phyloP scores from a whole-genome alignment of 1,140 invertebrate genomes.

The Drosophila ananassae region DNA sequence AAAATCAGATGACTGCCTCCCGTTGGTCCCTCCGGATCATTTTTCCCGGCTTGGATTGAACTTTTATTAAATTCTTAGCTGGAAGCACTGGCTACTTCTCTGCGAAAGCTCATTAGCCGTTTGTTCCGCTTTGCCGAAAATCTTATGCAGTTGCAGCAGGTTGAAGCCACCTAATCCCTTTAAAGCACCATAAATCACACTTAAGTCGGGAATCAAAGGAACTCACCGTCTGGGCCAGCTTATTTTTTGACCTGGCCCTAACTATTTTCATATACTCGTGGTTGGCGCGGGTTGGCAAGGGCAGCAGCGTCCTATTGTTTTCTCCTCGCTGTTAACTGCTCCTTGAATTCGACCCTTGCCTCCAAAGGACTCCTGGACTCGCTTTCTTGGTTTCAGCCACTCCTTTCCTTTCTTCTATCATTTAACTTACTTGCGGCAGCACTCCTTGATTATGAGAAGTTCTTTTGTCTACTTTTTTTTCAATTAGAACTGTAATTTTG shows the following conservation, averaged over 20 bases:
- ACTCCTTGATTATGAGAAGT: neutral
- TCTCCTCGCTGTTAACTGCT: neutral
- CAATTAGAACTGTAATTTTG: too few relatives aligned
- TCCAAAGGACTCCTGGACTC: neutral
- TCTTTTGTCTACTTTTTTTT: too few relatives aligned
- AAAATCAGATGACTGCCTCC: too few relatives aligned
- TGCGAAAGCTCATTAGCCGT: constrained; percentile 66
- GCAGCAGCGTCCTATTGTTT: neutral
- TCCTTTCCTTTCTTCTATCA: neutral
- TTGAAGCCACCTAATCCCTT: constrained; percentile 38
- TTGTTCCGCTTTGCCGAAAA: constrained; percentile 50
- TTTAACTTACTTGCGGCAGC: too few relatives aligned
- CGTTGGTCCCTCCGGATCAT: too few relatives aligned
- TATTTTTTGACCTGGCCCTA: constrained; percentile 69
- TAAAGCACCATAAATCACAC: constrained; percentile 73
- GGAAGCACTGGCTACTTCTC: neutral
- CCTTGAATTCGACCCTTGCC: neutral
- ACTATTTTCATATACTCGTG: too few relatives aligned
- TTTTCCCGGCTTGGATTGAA: too few relatives aligned
- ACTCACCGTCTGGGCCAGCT: constrained; percentile 54
- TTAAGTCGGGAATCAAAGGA: constrained; percentile 45
- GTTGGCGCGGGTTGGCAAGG: neutral
- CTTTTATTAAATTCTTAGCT: too few relatives aligned
- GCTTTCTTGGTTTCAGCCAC: neutral
- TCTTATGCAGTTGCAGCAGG: constrained; percentile 31